Conservation (phyloP, 2,888 invertebrate species). For the Troglohyphantes excavatus region DNA sequence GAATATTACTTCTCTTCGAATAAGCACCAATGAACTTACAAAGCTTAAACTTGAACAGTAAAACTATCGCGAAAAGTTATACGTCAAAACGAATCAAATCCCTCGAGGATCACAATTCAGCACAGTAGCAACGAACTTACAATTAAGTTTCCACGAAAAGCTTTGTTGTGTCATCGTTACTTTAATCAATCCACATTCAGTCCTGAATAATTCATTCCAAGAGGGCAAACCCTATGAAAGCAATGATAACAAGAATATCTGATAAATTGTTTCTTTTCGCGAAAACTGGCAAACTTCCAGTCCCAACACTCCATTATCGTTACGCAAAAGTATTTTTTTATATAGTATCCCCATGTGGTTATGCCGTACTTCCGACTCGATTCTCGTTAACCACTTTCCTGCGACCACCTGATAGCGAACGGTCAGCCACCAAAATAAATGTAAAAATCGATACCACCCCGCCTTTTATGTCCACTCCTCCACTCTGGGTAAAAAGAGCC, state of each 20-base stretch:
- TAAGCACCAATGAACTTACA: too few relatives aligned
- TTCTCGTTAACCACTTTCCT: conserved; percentile 54
- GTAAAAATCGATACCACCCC: conserved; percentile 63
- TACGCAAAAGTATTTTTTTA: conserved; percentile 29
- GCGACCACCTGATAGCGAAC: conserved; percentile 68
- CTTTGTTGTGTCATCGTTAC: neutral
- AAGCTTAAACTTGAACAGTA: too few relatives aligned
- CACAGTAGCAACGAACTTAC: conserved; percentile 20
- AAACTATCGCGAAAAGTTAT: too few relatives aligned
- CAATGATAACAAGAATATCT: conserved; percentile 17
- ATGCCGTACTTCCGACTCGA: conserved; percentile 16
- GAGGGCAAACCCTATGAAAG: neutral
- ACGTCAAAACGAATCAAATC: neutral
- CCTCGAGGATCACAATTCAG: neutral
- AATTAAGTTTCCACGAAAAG: conserved; percentile 17
- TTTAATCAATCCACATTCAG: conserved; percentile 2
- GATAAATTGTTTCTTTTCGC: conserved; percentile 34
- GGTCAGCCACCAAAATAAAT: conserved; percentile 55
- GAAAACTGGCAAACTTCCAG: conserved; percentile 38
- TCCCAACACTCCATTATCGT: neutral
- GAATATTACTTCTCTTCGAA: too few relatives aligned
- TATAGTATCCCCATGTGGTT: conserved; percentile 19
- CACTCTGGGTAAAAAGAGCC: conserved; percentile 13
- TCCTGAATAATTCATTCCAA: conserved; percentile 43
- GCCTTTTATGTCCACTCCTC: conserved; percentile 34